phyloP scores from a whole-genome alignment of 1,140 invertebrate species.

The Drosophila mayri region DNA sequence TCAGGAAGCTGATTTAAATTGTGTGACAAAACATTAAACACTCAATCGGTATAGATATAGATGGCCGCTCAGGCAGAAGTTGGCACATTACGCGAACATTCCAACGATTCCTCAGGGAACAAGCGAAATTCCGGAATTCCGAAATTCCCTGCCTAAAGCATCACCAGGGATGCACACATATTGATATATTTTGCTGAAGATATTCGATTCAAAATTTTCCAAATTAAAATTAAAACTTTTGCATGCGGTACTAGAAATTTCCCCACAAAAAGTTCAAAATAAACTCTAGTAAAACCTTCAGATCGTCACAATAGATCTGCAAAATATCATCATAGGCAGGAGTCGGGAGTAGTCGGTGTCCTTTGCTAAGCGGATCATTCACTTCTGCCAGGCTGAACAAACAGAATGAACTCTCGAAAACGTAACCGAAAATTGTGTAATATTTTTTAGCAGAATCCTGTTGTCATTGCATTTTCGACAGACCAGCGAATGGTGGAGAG shows the following conservation, averaged over 20 bases:
- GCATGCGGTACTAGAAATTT: neutral
- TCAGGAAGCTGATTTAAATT: conserved; percentile 67
- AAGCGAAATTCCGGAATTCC: neutral
- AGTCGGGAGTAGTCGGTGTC: neutral
- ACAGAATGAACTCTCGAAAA: conserved; percentile 28
- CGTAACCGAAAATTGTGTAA: conserved; percentile 16
- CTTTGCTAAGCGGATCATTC: conserved; percentile 39
- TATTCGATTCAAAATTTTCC: too few relatives aligned
- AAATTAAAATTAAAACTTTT: neutral
- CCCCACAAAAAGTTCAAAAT: neutral
- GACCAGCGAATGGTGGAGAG: neutral
- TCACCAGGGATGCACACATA: neutral
- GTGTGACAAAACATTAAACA: conserved; percentile 74
- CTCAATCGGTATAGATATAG: conserved; percentile 36
- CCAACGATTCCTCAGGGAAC: neutral
- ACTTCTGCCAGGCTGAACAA: conserved; percentile 45
- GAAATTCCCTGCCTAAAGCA: too few relatives aligned
- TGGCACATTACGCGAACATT: conserved; percentile 20
- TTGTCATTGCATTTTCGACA: conserved; percentile 42
- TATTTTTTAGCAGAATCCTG: conserved; percentile 28
- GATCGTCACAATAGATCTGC: conserved; percentile 17
- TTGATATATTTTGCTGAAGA: neutral
- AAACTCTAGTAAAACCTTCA: neutral
- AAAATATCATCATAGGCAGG: conserved; percentile 12
- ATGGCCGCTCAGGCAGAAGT: conserved; percentile 51